phyloP scores from a whole-genome alignment of 2,888 invertebrate species.

The Oegoconia quadripuncta region DNA sequence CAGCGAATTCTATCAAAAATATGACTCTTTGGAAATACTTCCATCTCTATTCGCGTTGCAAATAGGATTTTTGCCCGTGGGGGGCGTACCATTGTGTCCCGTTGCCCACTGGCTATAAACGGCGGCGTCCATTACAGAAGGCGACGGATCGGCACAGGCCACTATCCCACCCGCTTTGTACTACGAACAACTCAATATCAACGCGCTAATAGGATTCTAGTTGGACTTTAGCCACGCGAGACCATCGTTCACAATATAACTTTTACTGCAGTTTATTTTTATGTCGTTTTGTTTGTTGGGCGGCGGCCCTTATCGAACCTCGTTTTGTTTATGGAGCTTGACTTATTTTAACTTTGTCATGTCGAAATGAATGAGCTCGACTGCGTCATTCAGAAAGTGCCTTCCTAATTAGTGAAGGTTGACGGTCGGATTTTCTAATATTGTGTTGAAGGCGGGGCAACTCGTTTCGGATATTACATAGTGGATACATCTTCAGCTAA shows the following conservation, averaged over 20 bases:
- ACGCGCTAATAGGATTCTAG: conserved; percentile 69
- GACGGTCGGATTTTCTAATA: no score
- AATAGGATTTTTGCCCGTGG: conserved; percentile 31
- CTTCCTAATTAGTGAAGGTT: no score
- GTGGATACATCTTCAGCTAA: no score
- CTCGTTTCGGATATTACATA: no score
- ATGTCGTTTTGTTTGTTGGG: not conserved
- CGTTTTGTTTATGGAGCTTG: conserved; percentile 45
- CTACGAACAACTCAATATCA: conserved; percentile 66
- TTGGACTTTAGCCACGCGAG: conserved; percentile 58
- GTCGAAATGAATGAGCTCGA: no score
- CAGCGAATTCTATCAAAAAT: no score
- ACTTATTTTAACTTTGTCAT: conserved; percentile 21
- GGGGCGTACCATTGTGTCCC: conserved; percentile 39
- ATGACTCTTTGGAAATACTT: not conserved
- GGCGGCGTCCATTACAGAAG: conserved; percentile 43
- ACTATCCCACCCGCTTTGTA: conserved; percentile 45
- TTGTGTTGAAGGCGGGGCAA: no score
- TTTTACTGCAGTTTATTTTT: conserved; percentile 32
- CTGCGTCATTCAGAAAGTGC: no score
- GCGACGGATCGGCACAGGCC: conserved; percentile 45
- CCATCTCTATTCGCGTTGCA: conserved; percentile 13
- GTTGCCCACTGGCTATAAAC: conserved; percentile 27
- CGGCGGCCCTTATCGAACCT: conserved; percentile 41
- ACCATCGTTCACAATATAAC: conserved; percentile 44